Conservation (phyloP, 2,888 invertebrate species). For the Megastigmus dorsalis region DNA sequence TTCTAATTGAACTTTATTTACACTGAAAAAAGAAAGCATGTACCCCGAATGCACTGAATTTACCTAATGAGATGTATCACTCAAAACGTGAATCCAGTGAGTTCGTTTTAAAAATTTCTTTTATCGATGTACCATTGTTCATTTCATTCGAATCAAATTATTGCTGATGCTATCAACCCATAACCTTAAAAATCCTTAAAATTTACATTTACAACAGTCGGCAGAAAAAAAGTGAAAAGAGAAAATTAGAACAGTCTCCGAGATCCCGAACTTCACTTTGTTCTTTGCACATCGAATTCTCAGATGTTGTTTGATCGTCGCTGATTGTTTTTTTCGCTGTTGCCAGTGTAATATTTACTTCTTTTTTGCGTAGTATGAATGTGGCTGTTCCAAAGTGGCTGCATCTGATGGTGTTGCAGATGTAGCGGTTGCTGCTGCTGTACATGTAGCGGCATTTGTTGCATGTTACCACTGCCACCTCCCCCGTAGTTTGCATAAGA, state of each 20-base stretch:
- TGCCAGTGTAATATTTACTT: slow-evolving; percentile 75
- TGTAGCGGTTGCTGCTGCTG: slow-evolving; percentile 74
- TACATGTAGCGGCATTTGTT: slow-evolving; percentile 76
- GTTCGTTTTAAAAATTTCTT: no score
- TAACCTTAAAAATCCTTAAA: no score
- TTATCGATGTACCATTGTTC: no score
- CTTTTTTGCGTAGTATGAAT: slow-evolving; percentile 74
- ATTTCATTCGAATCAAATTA: no score
- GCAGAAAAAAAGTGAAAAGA: slow-evolving; percentile 17
- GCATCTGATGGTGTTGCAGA: slow-evolving; percentile 73
- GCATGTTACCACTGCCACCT: slow-evolving; percentile 77
- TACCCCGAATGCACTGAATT: no score
- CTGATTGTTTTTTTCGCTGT: no score
- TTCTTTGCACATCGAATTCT: slow-evolving; percentile 48
- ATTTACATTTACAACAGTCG: no score
- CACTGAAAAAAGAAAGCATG: no score
- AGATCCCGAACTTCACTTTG: slow-evolving; percentile 27
- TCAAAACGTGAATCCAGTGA: no score
- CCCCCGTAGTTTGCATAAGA: slow-evolving; percentile 79
- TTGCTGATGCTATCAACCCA: no score
- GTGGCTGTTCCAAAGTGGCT: slow-evolving; percentile 75
- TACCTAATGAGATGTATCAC: no score
- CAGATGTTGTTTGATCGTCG: slow-evolving; percentile 49
- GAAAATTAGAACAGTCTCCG: slow-evolving; percentile 14
- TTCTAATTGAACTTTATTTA: no score